Base-by-base conservation (phyloP, 2,797 vertebrate species). In the Pipistrellus nathusii region DNA sequence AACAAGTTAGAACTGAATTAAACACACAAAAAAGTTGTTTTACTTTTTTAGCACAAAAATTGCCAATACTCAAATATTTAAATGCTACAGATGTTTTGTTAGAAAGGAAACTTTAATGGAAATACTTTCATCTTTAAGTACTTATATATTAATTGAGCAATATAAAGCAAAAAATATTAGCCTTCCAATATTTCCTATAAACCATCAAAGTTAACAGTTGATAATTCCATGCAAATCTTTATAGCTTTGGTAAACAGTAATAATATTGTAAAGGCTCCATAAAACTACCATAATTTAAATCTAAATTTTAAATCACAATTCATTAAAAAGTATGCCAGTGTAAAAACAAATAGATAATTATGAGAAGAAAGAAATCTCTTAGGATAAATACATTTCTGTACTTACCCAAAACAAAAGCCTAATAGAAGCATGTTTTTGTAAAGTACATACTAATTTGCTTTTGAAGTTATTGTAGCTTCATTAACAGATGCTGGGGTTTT, bases 381-480 rank as follows among this genome's bases (percentile, higher is more conserved):
- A 68, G 64, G 51, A 32, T 88, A 41, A 81, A 88, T 83, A 20
- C 3, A 48, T 77, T 68, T 94, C 25, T 80, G 8, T 18, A 69
- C 35, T 82, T 69, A 17, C 13, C 25, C 3, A 73, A 71, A 95
- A 75, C 17, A 91, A 62, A 94, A 71, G 80, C 78, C 25, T 82
- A 41, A 13, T 53, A 41, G 78, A 92, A 82, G 8, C 27, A 1
- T 84, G 21, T 38, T 66, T 91, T 71, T 57, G 69, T n/a, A 8
- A 94, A 77, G 46, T 93, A 10, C 30, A 38, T 91, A 41, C 83
- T 95, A 68, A 90, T 92, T 96, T 93, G 46, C 91, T 88, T 64
- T 66, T 71, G 27, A 71, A 7, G 2, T 76, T 69, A 21, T 72
- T 78, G 2, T 76, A 55, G 55, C 83, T 86, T 88, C 86, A 93